Conservation (phyloP, 2,797 vertebrate genomes). For the Podarcis siculus region DNA sequence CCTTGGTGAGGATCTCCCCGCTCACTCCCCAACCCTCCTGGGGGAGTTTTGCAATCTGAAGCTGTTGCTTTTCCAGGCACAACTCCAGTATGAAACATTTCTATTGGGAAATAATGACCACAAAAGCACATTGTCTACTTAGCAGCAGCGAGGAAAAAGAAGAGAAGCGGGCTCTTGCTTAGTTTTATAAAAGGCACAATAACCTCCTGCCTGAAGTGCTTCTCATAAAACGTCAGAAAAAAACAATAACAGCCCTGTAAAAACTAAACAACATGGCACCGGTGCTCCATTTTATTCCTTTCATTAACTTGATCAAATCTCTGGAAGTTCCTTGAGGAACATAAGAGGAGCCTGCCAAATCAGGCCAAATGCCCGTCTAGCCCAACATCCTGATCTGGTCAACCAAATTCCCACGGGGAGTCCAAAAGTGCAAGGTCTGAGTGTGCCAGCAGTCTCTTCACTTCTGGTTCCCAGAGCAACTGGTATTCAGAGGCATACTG, state of each 20-base stretch:
- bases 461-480: too few species aligned
- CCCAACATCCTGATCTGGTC: too few species aligned
- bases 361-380: too few species aligned
- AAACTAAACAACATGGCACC: constrained; percentile 66
- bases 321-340: constrained; percentile 58
- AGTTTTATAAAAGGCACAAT: constrained; percentile 71
- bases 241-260: constrained; percentile 65
- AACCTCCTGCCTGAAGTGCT: constrained; percentile 57
- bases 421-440: too few species aligned
- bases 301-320: constrained; percentile 69
- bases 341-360: neutral
- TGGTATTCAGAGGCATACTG: too few species aligned
- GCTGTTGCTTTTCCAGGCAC: constrained; percentile 74
- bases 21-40: neutral
- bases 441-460: too few species aligned
- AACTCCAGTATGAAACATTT: constrained; percentile 74
- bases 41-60: constrained; percentile 70
- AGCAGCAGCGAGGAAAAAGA: constrained; percentile 74
- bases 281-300: constrained; percentile 66
- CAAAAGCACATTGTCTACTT: constrained; percentile 79
- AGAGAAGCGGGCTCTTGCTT: constrained; percentile 62
- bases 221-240: constrained; percentile 68
- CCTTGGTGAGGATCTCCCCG: neutral
- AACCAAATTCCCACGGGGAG: too few species aligned
- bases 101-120: constrained; percentile 75